phyloP scores from a whole-genome alignment of 2,888 invertebrate species.

The Meteorus cinctellus region DNA sequence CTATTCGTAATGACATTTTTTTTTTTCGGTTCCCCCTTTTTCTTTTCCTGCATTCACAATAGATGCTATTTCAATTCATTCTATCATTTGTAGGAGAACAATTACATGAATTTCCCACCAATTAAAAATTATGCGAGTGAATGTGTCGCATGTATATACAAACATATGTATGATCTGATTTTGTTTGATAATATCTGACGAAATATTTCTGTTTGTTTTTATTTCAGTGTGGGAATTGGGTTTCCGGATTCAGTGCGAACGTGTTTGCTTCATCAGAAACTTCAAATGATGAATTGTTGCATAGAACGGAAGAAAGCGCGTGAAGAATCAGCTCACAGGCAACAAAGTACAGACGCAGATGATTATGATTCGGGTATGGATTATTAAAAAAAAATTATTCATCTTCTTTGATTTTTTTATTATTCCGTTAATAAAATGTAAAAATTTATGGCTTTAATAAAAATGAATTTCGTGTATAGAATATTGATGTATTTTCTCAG shows the following conservation, averaged over 20 bases:
- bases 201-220: constrained; percentile 40
- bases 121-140: not conserved
- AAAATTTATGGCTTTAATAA: not conserved
- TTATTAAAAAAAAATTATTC: not conserved
- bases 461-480: not conserved
- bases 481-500: constrained; percentile 58
- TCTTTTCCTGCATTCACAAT: not conserved
- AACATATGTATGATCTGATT: constrained; percentile 6
- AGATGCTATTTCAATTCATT: not conserved
- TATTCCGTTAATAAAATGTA: no score
- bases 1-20: not conserved
- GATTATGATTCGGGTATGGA: constrained; percentile 64
- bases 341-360: constrained; percentile 61
- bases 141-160: not conserved
- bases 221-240: constrained; percentile 83
- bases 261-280: constrained; percentile 94
- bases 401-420: not conserved
- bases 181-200: constrained; percentile 14
- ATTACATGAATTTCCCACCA: not conserved
- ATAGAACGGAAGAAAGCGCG: constrained; percentile 78
- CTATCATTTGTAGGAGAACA: not conserved
- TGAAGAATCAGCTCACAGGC: constrained; percentile 71
- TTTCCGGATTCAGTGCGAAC: constrained; percentile 88
- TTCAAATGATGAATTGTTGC: constrained; percentile 90
- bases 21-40: not conserved